phyloP scores from a whole-genome alignment of 2,113 vertebrate genomes.

The Apus apus region DNA sequence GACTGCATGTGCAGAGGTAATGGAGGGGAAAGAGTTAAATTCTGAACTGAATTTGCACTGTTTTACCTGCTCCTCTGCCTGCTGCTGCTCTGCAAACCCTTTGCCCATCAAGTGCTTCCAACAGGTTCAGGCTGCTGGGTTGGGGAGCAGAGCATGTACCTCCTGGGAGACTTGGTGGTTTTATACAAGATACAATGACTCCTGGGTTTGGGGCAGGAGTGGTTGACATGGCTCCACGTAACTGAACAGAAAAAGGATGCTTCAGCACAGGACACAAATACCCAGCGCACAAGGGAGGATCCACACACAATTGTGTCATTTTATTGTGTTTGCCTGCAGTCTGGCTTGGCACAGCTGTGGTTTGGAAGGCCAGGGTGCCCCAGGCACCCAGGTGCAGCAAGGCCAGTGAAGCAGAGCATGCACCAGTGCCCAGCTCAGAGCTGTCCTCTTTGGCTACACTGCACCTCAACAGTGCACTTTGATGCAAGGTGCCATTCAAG shows the following conservation, averaged over 20 bases:
- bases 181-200: not conserved
- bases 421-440: not conserved
- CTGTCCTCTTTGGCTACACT: not conserved
- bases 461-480: not conserved
- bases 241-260: not conserved
- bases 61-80: not conserved
- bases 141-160: fast-evolving
- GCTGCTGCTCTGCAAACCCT: not conserved
- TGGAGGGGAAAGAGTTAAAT: not conserved
- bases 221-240: fast-evolving
- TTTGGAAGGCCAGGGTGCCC: not conserved
- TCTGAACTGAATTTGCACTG: not conserved
- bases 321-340: not conserved
- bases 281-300: not conserved
- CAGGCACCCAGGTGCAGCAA: not conserved
- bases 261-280: not conserved
- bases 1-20: not conserved
- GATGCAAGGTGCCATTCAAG: not conserved
- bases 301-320: not conserved
- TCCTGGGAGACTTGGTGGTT: not conserved
- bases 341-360: not conserved
- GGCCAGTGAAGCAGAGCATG: not conserved
- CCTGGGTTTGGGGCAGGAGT: not conserved
- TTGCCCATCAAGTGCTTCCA: not conserved
- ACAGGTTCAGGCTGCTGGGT: not conserved